Base-by-base conservation (phyloP, 2,113 vertebrate species). In the Equus quagga region DNA sequence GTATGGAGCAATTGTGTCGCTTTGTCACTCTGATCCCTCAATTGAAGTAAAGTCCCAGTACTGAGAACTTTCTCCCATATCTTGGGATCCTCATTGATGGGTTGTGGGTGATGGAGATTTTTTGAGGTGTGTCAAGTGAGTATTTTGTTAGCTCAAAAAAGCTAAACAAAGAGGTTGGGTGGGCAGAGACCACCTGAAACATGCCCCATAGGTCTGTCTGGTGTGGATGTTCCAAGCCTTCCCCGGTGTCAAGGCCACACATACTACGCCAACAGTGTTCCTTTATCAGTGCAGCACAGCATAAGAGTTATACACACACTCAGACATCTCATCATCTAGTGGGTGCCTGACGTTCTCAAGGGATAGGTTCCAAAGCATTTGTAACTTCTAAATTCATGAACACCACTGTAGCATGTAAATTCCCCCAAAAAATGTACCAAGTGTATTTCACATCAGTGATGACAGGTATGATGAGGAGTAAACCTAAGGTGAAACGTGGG, bases 1-100 rank as follows among this genome's bases (percentile, higher is more conserved):
- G 44, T 4, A 1, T 5, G 26, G 41, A 73, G 44, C 8, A 1
- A 18, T 6, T 3, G 0, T 9, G 21, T n/a, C 46, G 15, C 58
- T 26, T 41, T 33, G 18, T 24, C 46, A 75, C n/a, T 12, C 44
- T 13, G 60, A 65, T 21, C 56, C 1, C 7, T 88, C 51, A 13
- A 21, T 64, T 83, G 23, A 21, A 21, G 18, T 60, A 4, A 81
- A 72, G 24, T 49, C 54, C 64, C 41, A 67, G 54, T 56, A 0
- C 49, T 51, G 19, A 41, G 12, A 5, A n/a, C 14, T 24, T 83
- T 46, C 51, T 70, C 51, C 51, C 31, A 24, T 17, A 70, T 26
- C 49, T 85, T 51, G 14, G 78, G n/a, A 18, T 5, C n/a, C 28
- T 85, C 58, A 62, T 2, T 9, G 18, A 6, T 8, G 18, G 54